Conservation (phyloP, 1,140 invertebrate genomes). For the Drosophila kepulauana region DNA sequence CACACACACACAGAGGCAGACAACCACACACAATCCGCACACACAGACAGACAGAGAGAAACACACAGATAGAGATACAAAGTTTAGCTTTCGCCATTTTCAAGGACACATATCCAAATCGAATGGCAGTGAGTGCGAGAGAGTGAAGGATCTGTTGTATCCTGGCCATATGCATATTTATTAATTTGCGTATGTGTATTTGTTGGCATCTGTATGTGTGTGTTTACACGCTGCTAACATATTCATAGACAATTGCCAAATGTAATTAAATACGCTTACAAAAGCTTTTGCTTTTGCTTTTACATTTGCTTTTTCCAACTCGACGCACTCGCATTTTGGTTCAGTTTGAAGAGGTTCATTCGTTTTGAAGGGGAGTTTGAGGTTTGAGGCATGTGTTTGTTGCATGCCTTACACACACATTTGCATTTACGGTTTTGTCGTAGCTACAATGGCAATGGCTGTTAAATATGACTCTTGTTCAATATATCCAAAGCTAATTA, state of each 20-base stretch:
- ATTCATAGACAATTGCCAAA: conserved; percentile 83
- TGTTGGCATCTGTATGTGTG: conserved; percentile 47
- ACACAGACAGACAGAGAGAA: conserved; percentile 15
- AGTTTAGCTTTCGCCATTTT: conserved; percentile 75
- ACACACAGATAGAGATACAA: conserved; percentile 35
- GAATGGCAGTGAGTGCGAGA: not conserved
- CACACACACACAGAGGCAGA: conserved; percentile 5
- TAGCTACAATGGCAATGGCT: conserved; percentile 57
- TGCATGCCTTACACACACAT: conserved; percentile 7
- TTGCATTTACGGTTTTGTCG: not conserved
- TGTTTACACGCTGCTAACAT: conserved; percentile 81
- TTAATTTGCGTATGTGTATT: conserved; percentile 63
- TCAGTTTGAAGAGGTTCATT: conserved; percentile 13
- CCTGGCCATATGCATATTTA: conserved; percentile 65
- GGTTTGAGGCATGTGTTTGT: conserved; percentile 36
- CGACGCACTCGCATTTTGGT: conserved; percentile 23
- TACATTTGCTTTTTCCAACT: conserved; percentile 33
- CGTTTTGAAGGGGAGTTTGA: conserved; percentile 21
- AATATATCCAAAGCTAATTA: conserved; percentile 48
- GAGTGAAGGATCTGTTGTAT: conserved; percentile 5
- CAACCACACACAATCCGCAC: conserved; percentile 35
- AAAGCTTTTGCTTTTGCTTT: conserved; percentile 54
- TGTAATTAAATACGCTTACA: conserved; percentile 83
- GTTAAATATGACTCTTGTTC: conserved; percentile 55
- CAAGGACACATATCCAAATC: conserved; percentile 68